Base-by-base conservation (phyloP, 1,140 invertebrate genomes). In the Drosophila ananassae region DNA sequence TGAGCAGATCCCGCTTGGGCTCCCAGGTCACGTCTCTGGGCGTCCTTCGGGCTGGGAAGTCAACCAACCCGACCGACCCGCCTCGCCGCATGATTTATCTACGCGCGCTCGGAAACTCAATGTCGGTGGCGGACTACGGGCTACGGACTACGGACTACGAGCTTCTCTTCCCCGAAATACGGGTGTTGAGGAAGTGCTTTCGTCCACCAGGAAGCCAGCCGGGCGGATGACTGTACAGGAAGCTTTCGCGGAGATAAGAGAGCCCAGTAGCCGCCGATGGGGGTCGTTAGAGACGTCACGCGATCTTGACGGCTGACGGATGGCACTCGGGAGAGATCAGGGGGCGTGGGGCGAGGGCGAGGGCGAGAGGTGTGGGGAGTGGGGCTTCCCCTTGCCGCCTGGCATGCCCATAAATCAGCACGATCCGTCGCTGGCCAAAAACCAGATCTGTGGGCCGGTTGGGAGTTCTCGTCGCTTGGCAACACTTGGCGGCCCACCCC, bases 21-120 rank as follows among this genome's bases (percentile, higher is more conserved):
- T 7, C 34, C 34, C 57, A 50, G 28, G 30, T 73, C 69, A 73
- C 69, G 71, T 63, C 46, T 28, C 17, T 46, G 69, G 50, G 41
- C 50, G 67, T 71, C 67, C 67, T 71, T 71, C 67, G 67, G 2
- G n/a, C 10, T 47, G 13, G 25, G 13, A 50, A 69, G 67, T 71
- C 67, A 71, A 71, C 67, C 69, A 71, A 69, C 67, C 67, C 34
- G 30, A 37, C 63, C 4, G 10, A 3, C n/a, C 44, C 44, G 69
- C 66, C 66, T 39, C 47, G 52, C 64, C 64, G 50, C 69, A 71
- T 71, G 67, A 71, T 71, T 71, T 71, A 71, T 71, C 67, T 71
- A 69, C 39, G 52, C 64, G 67, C 52, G 64, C 44, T 48, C 57
- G 69, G 67, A 69, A 69, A 69, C 24, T 69, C 66, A 69, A 68